Evolutionary conservation across 1,140 invertebrate species (phyloP).

Genomic region (Drosophila parvula): DNA sequence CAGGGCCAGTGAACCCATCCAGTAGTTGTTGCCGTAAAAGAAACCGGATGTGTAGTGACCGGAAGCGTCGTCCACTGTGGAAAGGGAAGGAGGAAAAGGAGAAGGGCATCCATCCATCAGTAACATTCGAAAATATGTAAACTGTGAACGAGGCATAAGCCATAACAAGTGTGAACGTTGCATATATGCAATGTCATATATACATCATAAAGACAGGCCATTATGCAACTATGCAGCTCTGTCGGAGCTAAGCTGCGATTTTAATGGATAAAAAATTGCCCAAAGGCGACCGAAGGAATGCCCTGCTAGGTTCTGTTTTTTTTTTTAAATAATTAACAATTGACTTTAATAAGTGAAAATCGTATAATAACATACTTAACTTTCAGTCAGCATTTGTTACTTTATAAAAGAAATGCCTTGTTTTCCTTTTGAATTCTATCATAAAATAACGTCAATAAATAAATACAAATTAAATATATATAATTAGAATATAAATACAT

Average conservation of each 20-base stretch:
- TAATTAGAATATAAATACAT: background rate
- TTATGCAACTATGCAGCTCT: slow-evolving; percentile 30
- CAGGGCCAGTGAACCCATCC: slow-evolving; percentile 90
- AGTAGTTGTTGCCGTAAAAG: slow-evolving; percentile 93
- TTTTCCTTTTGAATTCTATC: no score
- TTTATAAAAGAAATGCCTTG: no score
- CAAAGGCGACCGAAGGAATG: background rate
- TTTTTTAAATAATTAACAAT: background rate
- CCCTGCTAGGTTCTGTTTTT: background rate
- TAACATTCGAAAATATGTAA: slow-evolving; percentile 30
- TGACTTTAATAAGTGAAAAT: no score
- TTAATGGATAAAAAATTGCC: background rate
- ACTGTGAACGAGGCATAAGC: background rate
- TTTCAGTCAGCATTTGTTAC: no score
- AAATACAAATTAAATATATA: background rate
- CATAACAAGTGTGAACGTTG: slow-evolving; percentile 11
- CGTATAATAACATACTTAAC: background rate
- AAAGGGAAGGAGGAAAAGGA: slow-evolving; percentile 53
- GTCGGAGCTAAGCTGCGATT: slow-evolving; percentile 11
- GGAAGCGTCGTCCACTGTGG: slow-evolving; percentile 91
- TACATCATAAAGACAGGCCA: slow-evolving; percentile 1
- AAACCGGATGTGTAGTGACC: slow-evolving; percentile 91
- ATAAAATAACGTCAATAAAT: background rate
- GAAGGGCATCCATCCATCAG: slow-evolving; percentile 52
- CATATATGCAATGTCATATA: slow-evolving; percentile 10